Evolutionary conservation across 2,113 vertebrate genomes (phyloP).

Genomic region (Stercorarius parasiticus): DNA sequence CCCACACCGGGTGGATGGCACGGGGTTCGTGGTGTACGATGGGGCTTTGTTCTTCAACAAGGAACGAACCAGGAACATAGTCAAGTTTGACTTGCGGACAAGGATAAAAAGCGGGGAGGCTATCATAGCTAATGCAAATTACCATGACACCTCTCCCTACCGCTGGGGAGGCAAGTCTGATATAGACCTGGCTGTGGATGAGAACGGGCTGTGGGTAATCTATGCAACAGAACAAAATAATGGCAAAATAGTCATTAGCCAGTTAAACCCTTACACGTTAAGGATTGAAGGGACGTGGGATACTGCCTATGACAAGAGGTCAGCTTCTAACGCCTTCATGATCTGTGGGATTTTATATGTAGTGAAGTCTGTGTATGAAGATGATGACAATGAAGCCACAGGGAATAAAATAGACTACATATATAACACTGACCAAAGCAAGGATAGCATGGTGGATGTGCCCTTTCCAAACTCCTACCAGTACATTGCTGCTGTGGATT

Average conservation of each 20-base stretch:
- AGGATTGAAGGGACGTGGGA: slow-evolving; percentile 98
- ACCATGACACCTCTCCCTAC: slow-evolving; percentile 97
- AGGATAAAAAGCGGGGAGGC: slow-evolving; percentile 98
- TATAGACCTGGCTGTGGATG: slow-evolving; percentile 96
- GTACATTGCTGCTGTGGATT: slow-evolving; percentile 99
- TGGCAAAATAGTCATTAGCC: slow-evolving; percentile 95
- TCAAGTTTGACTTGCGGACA: slow-evolving; percentile 96
- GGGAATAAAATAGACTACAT: slow-evolving; percentile 99
- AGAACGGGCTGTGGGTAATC: slow-evolving; percentile 98
- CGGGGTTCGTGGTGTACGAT: slow-evolving; percentile 96
- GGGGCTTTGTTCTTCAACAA: slow-evolving; percentile 99
- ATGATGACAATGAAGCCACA: slow-evolving; percentile 96
- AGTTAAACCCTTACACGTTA: slow-evolving; percentile 94
- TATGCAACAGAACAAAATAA: slow-evolving; percentile 99
- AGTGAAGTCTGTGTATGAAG: slow-evolving; percentile 95
- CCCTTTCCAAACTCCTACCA: slow-evolving; percentile 98
- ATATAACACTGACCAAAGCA: slow-evolving; percentile 96
- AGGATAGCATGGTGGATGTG: slow-evolving; percentile 92
- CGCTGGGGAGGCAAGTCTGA: slow-evolving; percentile 98
- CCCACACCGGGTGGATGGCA: slow-evolving; percentile 94
- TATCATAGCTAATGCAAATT: slow-evolving; percentile 97
- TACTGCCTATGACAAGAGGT: slow-evolving; percentile 96
- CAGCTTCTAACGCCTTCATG: slow-evolving; percentile 99
- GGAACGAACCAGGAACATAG: slow-evolving; percentile 96
- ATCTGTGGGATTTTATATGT: slow-evolving; percentile 98